Base-by-base conservation (phyloP, 2,888 invertebrate genomes). In the Metellina segmentata region DNA sequence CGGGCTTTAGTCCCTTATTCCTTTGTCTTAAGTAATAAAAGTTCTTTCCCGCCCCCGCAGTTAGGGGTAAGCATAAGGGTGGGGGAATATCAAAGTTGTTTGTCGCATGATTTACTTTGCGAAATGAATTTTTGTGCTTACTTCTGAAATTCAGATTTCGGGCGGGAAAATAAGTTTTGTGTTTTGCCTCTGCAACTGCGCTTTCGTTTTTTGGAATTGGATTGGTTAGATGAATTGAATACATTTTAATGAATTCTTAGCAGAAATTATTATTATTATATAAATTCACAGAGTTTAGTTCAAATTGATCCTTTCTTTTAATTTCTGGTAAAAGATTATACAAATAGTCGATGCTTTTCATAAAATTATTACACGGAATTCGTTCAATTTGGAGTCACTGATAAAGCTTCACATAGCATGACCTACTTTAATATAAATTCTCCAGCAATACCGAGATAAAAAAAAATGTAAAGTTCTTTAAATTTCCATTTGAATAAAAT, bases 1-100 rank as follows among this genome's bases (percentile, higher is more conserved):
- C 16, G 7, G 75, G 89, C 74, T 90, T 85, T 90, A 81, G 61
- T 53, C 16, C 49, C 81, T 79, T 52, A 74, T 90, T 90, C 89
- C 53, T 86, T 86, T 91, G 90, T 91, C 86, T 91, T 91, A 91
- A 91, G 81, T 86, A 91, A 91, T 91, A 86, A 91, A 91, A 86
- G 86, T 85, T 85, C 13, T 20, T n/a, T 20, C 72, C 51, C 51
- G 19, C 20, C 19, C 49, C 79, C 71, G 52, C 34, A 71, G 71
- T n/a, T 71, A 9, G 16, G 9, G 48, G n/a, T n/a, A n/a, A n/a
- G n/a, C n/a, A n/a, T n/a, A n/a, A 52, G 34, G 19, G 19, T 1
- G 34, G 48, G n/a, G 53, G 85, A 79, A 78, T 81, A 90, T 79
- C 71, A 19, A 72, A 53, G 79, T 81, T 82, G 77, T 86, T 91